Percentiles rank a stretch among this genome's conserved stretches.
Conservation (phyloP, 2,113 vertebrate species). For the Tautogolabrus adspersus region DNA sequence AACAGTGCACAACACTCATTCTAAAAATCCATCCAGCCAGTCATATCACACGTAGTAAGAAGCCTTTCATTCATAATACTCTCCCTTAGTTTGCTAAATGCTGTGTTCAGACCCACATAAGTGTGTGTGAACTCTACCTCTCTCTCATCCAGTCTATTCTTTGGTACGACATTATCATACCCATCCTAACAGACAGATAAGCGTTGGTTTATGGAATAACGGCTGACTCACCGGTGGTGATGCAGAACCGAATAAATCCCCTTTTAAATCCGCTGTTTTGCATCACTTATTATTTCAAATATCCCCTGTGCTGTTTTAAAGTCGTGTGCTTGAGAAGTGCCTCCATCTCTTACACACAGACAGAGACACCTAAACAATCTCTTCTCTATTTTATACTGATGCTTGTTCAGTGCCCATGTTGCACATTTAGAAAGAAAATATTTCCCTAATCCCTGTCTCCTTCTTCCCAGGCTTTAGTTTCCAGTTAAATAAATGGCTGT, state of each 20-base stretch:
- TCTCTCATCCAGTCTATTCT: conserved; percentile 41
- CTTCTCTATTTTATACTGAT: conserved; percentile 35
- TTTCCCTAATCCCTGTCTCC: conserved; percentile 56
- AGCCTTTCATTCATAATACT: not conserved
- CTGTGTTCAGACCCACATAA: conserved; percentile 11
- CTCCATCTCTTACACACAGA: not conserved
- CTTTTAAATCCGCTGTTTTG: conserved; percentile 71
- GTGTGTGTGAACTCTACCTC: conserved; percentile 4
- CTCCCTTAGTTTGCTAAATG: not conserved
- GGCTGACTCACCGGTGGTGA: conserved; percentile 55
- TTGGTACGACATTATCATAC: conserved; percentile 62
- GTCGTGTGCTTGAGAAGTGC: conserved; percentile 38
- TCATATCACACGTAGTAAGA: conserved; percentile 13
- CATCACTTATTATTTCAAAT: conserved; percentile 75
- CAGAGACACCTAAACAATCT: conserved; percentile 32
- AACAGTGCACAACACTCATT: conserved; percentile 1
- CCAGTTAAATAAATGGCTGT: conserved; percentile 73
- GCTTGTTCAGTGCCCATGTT: conserved; percentile 43
- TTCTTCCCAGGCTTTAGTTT: conserved; percentile 56
- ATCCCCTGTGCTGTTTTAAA: conserved; percentile 59
- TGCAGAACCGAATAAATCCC: conserved; percentile 76
- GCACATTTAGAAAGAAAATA: conserved; percentile 60
- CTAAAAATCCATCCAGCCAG: conserved; percentile 1
- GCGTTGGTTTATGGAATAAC: conserved; percentile 71
- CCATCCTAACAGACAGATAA: conserved; percentile 74